A percentile compares a stretch with the other conserved stretches of the same genome.
Conservation (phyloP, 2,888 invertebrate genomes). For the Hypomecis punctinalis region DNA sequence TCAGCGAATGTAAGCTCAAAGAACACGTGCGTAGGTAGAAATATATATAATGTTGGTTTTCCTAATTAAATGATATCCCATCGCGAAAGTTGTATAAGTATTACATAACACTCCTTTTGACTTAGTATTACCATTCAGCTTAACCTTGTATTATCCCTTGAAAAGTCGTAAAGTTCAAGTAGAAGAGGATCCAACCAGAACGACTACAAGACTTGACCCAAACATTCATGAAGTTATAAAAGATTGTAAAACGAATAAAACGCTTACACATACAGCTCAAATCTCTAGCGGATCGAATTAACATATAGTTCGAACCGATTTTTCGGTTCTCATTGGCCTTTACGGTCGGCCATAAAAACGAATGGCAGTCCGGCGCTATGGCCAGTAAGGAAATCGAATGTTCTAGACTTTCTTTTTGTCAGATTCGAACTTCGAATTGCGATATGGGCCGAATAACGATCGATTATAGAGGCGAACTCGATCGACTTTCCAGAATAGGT, state of each 20-base stretch:
- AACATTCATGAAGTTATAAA: constrained; percentile 27
- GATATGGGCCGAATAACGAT: constrained; percentile 47
- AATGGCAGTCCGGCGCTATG: constrained; percentile 60
- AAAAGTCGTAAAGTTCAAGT: not conserved
- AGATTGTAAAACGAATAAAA: constrained; percentile 31
- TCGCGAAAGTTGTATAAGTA: too few relatives aligned
- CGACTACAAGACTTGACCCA: constrained; percentile 10
- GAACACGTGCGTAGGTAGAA: too few relatives aligned
- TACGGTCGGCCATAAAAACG: constrained; percentile 70
- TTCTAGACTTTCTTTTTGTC: constrained; percentile 48
- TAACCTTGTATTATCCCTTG: not conserved
- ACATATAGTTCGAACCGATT: constrained; percentile 64
- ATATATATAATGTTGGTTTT: too few relatives aligned
- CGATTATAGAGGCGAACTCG: constrained; percentile 34
- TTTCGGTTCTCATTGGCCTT: constrained; percentile 63
- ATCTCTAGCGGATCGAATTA: constrained; percentile 62
- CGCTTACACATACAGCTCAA: constrained; percentile 37
- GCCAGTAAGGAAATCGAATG: constrained; percentile 53
- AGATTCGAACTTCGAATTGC: constrained; percentile 48
- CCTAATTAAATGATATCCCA: too few relatives aligned
- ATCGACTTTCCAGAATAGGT: constrained; percentile 36
- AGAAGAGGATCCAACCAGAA: not conserved
- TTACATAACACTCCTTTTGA: too few relatives aligned
- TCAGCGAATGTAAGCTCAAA: too few relatives aligned
- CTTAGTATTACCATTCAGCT: too few relatives aligned